A percentile compares a stretch with the other conserved stretches of the same genome.
Evolutionary conservation across 2,888 invertebrate species (phyloP).

Genomic region (Stictocephala bisonia): DNA sequence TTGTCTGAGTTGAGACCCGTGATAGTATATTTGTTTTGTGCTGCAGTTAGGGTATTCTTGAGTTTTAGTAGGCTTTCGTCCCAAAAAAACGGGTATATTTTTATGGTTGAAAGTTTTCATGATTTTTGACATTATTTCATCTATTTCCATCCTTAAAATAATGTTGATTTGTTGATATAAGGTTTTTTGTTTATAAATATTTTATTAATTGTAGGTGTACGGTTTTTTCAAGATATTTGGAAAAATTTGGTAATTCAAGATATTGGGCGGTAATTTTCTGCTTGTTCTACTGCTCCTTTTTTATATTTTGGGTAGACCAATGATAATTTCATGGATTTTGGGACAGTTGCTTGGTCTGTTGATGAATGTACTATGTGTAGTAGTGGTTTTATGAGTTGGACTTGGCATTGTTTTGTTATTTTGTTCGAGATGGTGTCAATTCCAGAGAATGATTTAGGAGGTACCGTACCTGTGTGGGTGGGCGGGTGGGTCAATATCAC

Average conservation of each 20-base stretch:
- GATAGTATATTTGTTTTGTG: no score
- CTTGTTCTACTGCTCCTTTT: not conserved
- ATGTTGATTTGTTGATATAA: no score
- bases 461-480: no score
- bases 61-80: no score
- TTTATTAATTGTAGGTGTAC: not conserved
- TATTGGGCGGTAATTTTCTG: not conserved
- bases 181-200: not conserved
- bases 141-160: no score
- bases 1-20: no score
- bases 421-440: not conserved
- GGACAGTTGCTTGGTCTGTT: not conserved
- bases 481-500: no score
- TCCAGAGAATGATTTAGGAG: not conserved
- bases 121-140: no score
- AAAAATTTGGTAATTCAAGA: not conserved
- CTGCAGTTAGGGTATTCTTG: no score
- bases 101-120: no score
- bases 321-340: not conserved
- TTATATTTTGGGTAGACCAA: not conserved
- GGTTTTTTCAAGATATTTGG: not conserved
- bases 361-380: not conserved
- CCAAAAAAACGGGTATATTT: no score
- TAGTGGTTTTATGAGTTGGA: not conserved
- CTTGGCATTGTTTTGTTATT: conserved; percentile 1